A percentile compares a stretch with the other conserved stretches of the same genome.
Evolutionary conservation across 2,797 vertebrate genomes (phyloP).

Genomic region (Onychomys arenicola): DNA sequence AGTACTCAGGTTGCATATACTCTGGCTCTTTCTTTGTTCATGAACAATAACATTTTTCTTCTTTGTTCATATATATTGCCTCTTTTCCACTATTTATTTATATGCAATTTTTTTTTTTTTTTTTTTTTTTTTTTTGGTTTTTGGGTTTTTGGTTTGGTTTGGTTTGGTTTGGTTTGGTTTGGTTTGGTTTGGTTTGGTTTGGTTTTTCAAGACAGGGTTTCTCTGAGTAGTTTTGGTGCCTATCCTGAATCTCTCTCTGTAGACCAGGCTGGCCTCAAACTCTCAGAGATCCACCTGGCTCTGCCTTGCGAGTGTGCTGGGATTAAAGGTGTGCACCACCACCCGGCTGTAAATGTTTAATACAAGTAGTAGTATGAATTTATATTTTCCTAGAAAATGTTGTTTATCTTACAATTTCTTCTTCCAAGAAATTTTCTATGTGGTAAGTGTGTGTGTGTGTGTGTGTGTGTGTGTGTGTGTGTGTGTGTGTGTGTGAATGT

Average conservation of each 20-base stretch:
- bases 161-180: no score
- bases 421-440: slow-evolving; percentile 40
- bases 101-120: background rate
- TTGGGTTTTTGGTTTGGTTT: no score
- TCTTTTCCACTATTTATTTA: slow-evolving; percentile 15
- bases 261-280: no score
- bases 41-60: background rate
- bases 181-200: no score
- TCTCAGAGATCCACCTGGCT: no score
- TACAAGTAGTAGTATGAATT: slow-evolving; percentile 21
- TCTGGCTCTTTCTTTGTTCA: background rate
- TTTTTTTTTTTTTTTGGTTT: no score
- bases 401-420: slow-evolving; percentile 27
- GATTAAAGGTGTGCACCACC: no score
- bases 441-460: background rate
- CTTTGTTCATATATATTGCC: background rate
- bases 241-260: no score
- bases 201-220: no score
- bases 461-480: background rate
- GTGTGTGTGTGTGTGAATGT: background rate
- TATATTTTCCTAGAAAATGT: slow-evolving; percentile 63
- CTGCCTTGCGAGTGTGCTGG: no score
- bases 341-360: slow-evolving; percentile 32
- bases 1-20: background rate
- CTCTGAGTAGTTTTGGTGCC: no score